These are phyloP conservation scores for Pterocles gutturalis DNA, from an alignment of 2,113 vertebrate genomes.

Conservation along the genomic window DNA sequence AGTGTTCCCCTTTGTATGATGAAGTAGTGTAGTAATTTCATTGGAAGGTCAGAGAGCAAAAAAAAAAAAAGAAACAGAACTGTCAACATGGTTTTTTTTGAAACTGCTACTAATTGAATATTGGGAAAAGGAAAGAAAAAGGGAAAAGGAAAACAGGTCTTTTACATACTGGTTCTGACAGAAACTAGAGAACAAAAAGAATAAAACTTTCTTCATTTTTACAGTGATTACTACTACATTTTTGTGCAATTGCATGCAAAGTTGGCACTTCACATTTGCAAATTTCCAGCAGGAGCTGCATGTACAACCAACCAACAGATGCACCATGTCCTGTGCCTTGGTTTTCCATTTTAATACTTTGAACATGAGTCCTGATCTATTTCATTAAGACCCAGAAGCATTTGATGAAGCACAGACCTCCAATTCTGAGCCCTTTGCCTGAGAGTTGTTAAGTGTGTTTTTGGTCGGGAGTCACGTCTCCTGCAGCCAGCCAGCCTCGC, in stretches of 20 bases:
- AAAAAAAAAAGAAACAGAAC: not conserved
- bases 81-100: not conserved
- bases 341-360: not conserved
- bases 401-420: not conserved
- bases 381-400: not conserved
- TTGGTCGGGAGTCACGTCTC: not conserved
- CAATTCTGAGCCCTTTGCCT: not conserved
- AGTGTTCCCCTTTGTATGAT: not conserved
- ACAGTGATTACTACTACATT: not conserved
- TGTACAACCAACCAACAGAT: not conserved
- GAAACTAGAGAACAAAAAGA: not conserved
- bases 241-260: not conserved
- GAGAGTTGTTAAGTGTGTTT: not conserved
- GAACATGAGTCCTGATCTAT: not conserved
- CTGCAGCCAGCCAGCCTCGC: fast-evolving
- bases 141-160: not conserved
- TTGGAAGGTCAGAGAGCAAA: not conserved
- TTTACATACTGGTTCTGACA: not conserved
- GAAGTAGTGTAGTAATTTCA: not conserved
- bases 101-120: not conserved
- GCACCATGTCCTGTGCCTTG: not conserved
- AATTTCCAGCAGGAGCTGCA: not conserved
- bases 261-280: not conserved
- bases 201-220: not conserved
- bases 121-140: not conserved